Evolutionary conservation across 2,797 vertebrate species (phyloP), one percentile per base, ranked within the genome.

Genomic region (Spondyliosoma cantharus): DNA sequence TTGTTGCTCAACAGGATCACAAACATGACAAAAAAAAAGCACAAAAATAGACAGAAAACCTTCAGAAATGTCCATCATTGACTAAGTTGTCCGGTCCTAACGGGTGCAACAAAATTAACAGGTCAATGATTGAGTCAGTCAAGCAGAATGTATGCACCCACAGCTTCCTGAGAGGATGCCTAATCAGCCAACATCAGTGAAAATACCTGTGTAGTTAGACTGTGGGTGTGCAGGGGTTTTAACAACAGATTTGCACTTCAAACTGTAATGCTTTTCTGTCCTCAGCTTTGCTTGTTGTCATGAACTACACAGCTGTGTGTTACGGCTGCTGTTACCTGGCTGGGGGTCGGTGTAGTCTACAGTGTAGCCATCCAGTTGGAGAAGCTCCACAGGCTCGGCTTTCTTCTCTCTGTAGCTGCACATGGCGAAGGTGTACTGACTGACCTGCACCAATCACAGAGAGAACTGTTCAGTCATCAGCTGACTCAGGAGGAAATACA

Each of bases 391-490:
- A 16, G 98, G 98, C 82, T 99, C 98, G 0, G 97, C 96, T 87
- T 99, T 99, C 94, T 99, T 99, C 93, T 99, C 98, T 87, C 98
- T 95, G 91, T 99, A 99, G 95, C 97, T 99, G 95, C 97, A 98
- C 98, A 99, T 99, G 89, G 98, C 98, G 90, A 99, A 99, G 8
- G 97, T 98, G 91, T 99, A 99, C 91, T 99, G 98, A 93, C 98
- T 99, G 90, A 99, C 98, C 98, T 99, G 92, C 46, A 86, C 82
- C 74, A 78, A 62, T 69, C 83, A 88, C 83, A 94, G 8, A 90
- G 76, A 45, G 42, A 71, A 2, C 73, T 2, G 11, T 7, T 25
- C 20, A 42, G 12, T 57, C 22, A 71, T 20, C 4, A 49, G n/a
- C 7, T 0, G 3, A 16, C 19, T 74, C 13, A 37, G 6, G 11